Base-by-base conservation (phyloP, 2,888 invertebrate genomes). In the Oscheius sp. region DNA sequence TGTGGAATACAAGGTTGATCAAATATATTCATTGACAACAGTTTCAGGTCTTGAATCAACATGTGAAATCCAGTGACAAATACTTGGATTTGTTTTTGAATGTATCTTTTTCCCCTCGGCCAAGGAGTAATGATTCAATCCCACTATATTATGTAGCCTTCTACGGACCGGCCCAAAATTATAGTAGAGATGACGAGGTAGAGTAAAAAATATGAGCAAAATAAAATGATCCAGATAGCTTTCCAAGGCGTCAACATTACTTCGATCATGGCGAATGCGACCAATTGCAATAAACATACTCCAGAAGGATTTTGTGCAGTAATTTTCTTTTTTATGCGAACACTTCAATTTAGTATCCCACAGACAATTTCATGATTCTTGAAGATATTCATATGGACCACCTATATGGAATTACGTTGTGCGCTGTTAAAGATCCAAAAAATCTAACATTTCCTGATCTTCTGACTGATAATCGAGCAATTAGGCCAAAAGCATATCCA, bases 201-300 rank as follows among this genome's bases (percentile, higher is more conserved):
- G 24, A 12, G n/a, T 5, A 24, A 54, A 4, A 20, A 33, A n/a
- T 20, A 14, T 33, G 36, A 28, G 5, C 22, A 8, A 59, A 5
- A n/a, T 17, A 28, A 44, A 17, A 20, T 22, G 30, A 64, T 81
- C 67, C 68, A 81, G 78, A 57, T 74, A 45, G 61, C 71, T 5
- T 69, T 82, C 32, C 51, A 75, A 1, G 82, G 83, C 6, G 82
- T 83, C n/a, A 82, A 82, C 49, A 69, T 84, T n/a, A 81, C 77
- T 2, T 62, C 77, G 28, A 68, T 80, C 3, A 12, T 78, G 6
- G 82, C 77, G 26, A 64, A 72, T 12, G 67, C 66, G 1, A 70
- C 77, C 2, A 81, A 74, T 62, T 84, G 83, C 56, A 44, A 62
- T 5, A 22, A 50, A 5, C 73, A 82, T 24, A 59, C 56, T 9